These are phyloP conservation scores for Sinocyclocheilus grahami DNA, from an alignment of 2,113 vertebrate genomes.

Conservation along the genomic window DNA sequence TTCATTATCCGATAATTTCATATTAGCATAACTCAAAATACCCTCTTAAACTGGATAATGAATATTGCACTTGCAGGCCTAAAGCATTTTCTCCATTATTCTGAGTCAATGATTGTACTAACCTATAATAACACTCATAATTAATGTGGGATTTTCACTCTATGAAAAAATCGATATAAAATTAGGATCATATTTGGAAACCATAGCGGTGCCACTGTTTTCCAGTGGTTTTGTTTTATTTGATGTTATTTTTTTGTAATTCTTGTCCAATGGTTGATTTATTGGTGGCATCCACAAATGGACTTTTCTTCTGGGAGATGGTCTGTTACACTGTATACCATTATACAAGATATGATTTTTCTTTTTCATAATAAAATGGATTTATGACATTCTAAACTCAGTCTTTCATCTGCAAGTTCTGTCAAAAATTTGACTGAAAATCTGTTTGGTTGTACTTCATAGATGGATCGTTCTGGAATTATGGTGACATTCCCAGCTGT, in stretches of 20 bases:
- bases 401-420: neutral
- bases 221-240: neutral
- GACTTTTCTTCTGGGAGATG: conserved; percentile 70
- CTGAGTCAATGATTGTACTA: conserved; percentile 10
- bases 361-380: conserved; percentile 78
- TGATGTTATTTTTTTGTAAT: conserved; percentile 35
- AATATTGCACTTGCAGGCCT: conserved; percentile 4
- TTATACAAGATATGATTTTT: conserved; percentile 69
- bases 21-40: conserved; percentile 1
- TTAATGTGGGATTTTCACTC: neutral
- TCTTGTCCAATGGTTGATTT: conserved; percentile 52
- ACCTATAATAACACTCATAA: neutral
- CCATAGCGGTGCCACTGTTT: conserved; percentile 25
- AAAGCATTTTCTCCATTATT: neutral
- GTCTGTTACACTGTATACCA: conserved; percentile 81
- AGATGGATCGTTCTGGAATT: neutral
- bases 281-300: conserved; percentile 63
- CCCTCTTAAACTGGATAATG: neutral
- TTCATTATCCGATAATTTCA: neutral
- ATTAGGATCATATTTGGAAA: conserved; percentile 24
- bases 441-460: neutral
- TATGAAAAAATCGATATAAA: neutral
- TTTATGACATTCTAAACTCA: conserved; percentile 63
- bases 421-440: neutral
- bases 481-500: conserved; percentile 5